These are phyloP conservation scores for Theretra japonica DNA, from an alignment of 2,888 invertebrate species.

Conservation along the genomic window DNA sequence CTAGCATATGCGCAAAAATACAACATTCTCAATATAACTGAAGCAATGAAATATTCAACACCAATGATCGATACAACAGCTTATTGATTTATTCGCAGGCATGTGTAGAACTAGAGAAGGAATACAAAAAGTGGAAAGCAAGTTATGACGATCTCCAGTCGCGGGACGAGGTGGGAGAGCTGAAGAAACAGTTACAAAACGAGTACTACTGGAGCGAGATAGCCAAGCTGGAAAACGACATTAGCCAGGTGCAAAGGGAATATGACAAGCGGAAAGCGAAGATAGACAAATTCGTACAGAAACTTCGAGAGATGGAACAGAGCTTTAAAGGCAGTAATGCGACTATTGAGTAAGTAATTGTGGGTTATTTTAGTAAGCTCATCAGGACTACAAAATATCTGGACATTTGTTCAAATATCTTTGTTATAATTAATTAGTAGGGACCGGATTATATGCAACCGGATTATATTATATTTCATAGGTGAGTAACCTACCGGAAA, in stretches of 20 bases:
- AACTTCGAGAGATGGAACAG: slow-evolving; percentile 65
- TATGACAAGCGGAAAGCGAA: slow-evolving; percentile 74
- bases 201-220: slow-evolving; percentile 85
- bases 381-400: too few species aligned
- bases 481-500: too few species aligned
- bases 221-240: slow-evolving; percentile 64
- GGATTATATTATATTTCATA: too few species aligned
- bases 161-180: slow-evolving; percentile 78
- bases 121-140: slow-evolving; percentile 81
- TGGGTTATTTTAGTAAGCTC: not conserved
- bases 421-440: not conserved
- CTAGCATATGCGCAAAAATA: too few species aligned
- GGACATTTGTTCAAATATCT: not conserved
- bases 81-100: slow-evolving; percentile 53
- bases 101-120: slow-evolving; percentile 69
- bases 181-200: slow-evolving; percentile 77
- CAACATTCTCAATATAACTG: too few species aligned
- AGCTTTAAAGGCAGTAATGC: slow-evolving; percentile 64
- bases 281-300: slow-evolving; percentile 67
- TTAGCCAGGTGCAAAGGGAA: slow-evolving; percentile 67
- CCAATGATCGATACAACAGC: not conserved
- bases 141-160: slow-evolving; percentile 84
- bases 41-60: not conserved
- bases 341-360: slow-evolving; percentile 72
- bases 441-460: too few species aligned